Percentiles rank a stretch among this genome's conserved stretches.
These are phyloP conservation scores for Muscicapa adusta DNA, from an alignment of 2,113 vertebrate genomes.

Conservation along the genomic window DNA sequence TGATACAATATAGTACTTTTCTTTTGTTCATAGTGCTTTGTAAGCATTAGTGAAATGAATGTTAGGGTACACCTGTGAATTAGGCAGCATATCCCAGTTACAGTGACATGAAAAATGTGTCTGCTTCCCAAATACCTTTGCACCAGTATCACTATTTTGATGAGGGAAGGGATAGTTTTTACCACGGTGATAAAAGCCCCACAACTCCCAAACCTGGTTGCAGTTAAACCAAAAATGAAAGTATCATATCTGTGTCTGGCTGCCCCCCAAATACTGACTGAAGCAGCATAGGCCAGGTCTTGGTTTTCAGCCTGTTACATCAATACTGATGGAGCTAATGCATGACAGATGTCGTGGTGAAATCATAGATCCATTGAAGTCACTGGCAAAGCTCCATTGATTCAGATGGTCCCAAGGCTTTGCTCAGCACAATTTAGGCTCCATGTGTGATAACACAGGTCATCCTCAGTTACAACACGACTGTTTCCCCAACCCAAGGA, in stretches of 20 bases:
- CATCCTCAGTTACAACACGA: background rate
- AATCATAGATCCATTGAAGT: constrained; percentile 29
- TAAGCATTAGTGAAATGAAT: background rate
- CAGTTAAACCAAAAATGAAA: background rate
- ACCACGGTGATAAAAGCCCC: background rate
- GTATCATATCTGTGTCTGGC: background rate
- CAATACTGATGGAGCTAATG: constrained; percentile 10
- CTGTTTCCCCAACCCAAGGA: background rate
- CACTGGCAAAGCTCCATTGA: background rate
- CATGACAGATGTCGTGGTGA: constrained; percentile 15
- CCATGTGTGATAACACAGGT: background rate
- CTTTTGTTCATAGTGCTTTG: background rate
- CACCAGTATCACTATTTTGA: background rate
- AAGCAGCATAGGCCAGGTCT: background rate
- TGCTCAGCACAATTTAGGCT: background rate
- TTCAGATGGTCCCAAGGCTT: background rate
- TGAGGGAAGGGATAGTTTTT: background rate
- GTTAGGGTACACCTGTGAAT: background rate
- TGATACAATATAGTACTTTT: background rate
- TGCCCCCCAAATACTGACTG: background rate
- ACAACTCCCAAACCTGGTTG: background rate
- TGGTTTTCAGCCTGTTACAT: constrained; percentile 24
- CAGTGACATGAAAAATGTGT: background rate
- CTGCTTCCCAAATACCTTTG: background rate
- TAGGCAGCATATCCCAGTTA: background rate